These are phyloP conservation scores for Pterophyllum scalare DNA, from an alignment of 2,113 vertebrate genomes.

Conservation along the genomic window DNA sequence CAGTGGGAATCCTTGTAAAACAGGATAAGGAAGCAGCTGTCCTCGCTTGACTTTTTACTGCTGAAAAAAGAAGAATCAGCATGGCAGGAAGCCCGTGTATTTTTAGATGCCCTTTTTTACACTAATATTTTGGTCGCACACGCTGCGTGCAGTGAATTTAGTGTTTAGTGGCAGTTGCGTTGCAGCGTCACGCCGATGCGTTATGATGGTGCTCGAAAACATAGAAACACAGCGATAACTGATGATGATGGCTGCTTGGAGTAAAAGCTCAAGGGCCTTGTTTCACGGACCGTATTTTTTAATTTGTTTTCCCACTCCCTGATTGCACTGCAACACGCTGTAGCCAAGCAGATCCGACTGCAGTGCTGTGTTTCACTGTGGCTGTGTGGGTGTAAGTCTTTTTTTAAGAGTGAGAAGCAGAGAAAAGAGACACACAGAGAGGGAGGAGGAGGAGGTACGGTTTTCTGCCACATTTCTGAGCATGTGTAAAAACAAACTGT, in stretches of 20 bases:
- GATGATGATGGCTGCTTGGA: conserved; percentile 43
- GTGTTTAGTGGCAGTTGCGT: conserved; percentile 28
- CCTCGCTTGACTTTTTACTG: conserved; percentile 65
- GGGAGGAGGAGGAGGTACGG: conserved; percentile 43
- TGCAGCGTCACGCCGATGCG: conserved; percentile 18
- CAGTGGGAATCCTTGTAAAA: conserved; percentile 58
- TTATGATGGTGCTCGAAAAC: conserved; percentile 9
- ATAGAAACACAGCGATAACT: conserved; percentile 36
- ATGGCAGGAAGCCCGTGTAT: conserved; percentile 65
- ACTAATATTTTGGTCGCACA: conserved; percentile 33
- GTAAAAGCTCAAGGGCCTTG: conserved; percentile 50
- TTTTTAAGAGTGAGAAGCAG: conserved; percentile 66
- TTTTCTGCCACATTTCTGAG: conserved; percentile 51
- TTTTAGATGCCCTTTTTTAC: conserved; percentile 73
- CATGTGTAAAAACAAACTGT: conserved; percentile 57
- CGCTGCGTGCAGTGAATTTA: conserved; percentile 40
- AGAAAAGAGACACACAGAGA: conserved; percentile 41
- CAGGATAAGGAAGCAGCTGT: conserved; percentile 54
- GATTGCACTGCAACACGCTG: conserved; percentile 64
- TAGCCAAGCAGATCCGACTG: conserved; percentile 65
- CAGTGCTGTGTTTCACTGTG: conserved; percentile 61
- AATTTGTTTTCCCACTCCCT: conserved; percentile 57
- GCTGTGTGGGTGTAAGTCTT: conserved; percentile 73
- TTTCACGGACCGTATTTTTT: conserved; percentile 57
- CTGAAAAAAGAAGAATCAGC: conserved; percentile 50